Percentiles rank a stretch among this genome's conserved stretches.
These are phyloP conservation scores for Odocoileus hemionus DNA, from an alignment of 2,113 vertebrate genomes.

Conservation along the genomic window DNA sequence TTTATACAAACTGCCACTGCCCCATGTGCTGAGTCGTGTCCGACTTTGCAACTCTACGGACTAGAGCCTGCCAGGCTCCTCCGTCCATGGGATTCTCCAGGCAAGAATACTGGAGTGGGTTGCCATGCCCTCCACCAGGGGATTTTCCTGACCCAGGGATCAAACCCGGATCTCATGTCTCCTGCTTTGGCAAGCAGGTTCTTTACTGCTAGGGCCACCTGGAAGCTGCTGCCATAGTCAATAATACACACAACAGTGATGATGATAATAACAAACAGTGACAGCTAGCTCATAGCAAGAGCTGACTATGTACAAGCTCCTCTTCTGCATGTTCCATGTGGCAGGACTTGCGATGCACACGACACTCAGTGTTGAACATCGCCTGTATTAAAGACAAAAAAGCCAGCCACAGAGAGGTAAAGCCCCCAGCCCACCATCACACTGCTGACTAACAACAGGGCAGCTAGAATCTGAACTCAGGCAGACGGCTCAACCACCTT, in stretches of 20 bases:
- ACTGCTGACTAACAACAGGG: not conserved
- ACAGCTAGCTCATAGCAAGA: not conserved
- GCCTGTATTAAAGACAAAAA: not conserved
- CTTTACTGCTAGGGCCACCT: not conserved
- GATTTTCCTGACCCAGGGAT: not conserved
- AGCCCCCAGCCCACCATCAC: not conserved
- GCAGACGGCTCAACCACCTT: not conserved
- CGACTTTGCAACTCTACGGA: not conserved
- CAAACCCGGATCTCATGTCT: not conserved
- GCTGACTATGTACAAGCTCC: not conserved
- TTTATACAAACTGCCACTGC: not conserved
- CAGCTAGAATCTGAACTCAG: not conserved
- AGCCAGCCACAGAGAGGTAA: not conserved
- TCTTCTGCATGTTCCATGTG: accelerated
- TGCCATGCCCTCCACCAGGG: not conserved
- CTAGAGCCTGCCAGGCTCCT: not conserved
- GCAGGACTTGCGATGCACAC: not conserved
- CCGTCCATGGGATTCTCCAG: not conserved
- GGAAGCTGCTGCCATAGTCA: not conserved
- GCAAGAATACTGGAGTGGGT: not conserved
- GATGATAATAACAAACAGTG: not conserved
- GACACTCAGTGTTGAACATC: not conserved
- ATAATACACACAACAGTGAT: not conserved
- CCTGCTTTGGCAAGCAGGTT: not conserved
- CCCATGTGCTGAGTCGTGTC: not conserved